Evolutionary conservation across 2,113 vertebrate species (phyloP).

Genomic region (Dascyllus trimaculatus): DNA sequence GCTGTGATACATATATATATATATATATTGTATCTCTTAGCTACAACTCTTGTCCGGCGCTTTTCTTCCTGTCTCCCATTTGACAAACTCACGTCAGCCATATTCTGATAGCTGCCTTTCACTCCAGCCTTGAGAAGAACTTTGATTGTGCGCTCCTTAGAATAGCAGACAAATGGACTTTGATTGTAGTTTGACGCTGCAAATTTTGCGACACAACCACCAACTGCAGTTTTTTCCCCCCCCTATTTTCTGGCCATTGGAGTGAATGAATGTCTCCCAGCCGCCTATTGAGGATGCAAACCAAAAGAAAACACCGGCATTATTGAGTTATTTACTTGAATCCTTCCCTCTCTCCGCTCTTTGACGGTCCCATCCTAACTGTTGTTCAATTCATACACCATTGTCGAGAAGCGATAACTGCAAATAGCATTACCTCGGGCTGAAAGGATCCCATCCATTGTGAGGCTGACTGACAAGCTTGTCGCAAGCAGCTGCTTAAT

Average conservation of each 20-base stretch:
- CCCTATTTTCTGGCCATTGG: background rate
- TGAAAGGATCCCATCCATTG: constrained; percentile 35
- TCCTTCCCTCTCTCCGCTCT: constrained; percentile 4
- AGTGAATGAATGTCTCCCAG: constrained; percentile 8
- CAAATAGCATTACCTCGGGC: constrained; percentile 28
- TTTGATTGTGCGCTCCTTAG: constrained; percentile 16
- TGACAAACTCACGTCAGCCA: constrained; percentile 4
- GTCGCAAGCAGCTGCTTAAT: constrained; percentile 46
- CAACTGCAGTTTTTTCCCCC: background rate
- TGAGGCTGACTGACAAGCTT: constrained; percentile 44
- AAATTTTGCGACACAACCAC: background rate
- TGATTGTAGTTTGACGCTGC: constrained; percentile 28
- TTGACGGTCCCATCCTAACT: constrained; percentile 1
- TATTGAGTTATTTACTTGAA: constrained; percentile 22
- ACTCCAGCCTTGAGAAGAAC: constrained; percentile 2
- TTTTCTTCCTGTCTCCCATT: background rate
- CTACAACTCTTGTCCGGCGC: background rate
- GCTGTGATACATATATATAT: too few species aligned
- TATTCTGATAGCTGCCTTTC: constrained; percentile 15
- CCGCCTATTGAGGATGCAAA: too few species aligned
- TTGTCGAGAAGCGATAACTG: constrained; percentile 25
- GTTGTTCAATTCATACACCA: constrained; percentile 7
- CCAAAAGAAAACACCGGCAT: background rate
- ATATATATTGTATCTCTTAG: background rate
- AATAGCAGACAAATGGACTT: constrained; percentile 25